Conservation (phyloP, 2,888 invertebrate species). For the Drosophila macrospina region DNA sequence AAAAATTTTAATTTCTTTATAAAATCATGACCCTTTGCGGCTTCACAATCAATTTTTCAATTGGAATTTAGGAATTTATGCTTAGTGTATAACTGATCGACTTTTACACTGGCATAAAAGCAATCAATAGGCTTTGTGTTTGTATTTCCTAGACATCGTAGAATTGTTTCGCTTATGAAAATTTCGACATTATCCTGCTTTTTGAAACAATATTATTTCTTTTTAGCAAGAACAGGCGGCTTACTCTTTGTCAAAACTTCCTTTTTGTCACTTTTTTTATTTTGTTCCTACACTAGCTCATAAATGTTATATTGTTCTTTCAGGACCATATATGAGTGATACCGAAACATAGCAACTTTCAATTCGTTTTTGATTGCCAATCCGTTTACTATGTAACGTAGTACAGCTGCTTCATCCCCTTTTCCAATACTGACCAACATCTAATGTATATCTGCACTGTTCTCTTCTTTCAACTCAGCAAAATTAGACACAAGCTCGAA, state of each 20-base stretch:
- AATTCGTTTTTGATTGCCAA: not conserved
- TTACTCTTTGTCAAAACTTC: not conserved
- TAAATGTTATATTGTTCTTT: slow-evolving; percentile 1
- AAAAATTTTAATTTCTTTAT: too few relatives aligned
- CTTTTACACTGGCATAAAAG: too few relatives aligned
- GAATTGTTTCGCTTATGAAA: too few relatives aligned
- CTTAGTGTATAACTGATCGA: too few relatives aligned
- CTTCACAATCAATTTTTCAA: slow-evolving; percentile 1
- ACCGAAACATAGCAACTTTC: slow-evolving; percentile 1
- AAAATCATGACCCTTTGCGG: not conserved
- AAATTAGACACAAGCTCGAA: too few relatives aligned
- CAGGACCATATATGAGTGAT: not conserved
- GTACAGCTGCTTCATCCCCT: not conserved
- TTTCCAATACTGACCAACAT: slow-evolving; percentile 1
- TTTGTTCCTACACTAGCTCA: not conserved
- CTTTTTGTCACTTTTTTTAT: not conserved
- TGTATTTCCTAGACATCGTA: too few relatives aligned
- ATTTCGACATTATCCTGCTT: too few relatives aligned
- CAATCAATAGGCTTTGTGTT: too few relatives aligned
- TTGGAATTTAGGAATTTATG: not conserved
- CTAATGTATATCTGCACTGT: too few relatives aligned
- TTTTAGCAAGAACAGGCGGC: not conserved
- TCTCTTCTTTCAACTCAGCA: too few relatives aligned
- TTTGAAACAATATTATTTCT: not conserved
- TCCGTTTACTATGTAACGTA: not conserved